These are phyloP conservation scores for Amblyornis subalaris DNA, from an alignment of 2,113 vertebrate species.

Conservation along the genomic window DNA sequence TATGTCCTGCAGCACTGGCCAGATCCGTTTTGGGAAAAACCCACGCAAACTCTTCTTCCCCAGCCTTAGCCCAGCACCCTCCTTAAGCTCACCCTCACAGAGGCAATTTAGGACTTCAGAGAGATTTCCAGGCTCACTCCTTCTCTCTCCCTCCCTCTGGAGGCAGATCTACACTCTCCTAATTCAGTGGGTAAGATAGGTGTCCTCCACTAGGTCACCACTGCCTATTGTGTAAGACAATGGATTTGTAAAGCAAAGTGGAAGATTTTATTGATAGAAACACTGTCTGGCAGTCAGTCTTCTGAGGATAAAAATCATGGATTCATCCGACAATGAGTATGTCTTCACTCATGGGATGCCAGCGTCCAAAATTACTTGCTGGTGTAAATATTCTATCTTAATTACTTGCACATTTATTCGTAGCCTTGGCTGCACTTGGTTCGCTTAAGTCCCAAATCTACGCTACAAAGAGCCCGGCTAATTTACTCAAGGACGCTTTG, in stretches of 20 bases:
- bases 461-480: not conserved
- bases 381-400: not conserved
- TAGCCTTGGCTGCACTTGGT: not conserved
- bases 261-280: constrained; percentile 31
- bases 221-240: not conserved
- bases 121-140: not conserved
- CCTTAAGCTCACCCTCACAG: not conserved
- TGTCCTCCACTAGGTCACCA: not conserved
- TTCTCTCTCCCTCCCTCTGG: not conserved
- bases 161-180: not conserved
- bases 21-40: not conserved
- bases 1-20: not conserved
- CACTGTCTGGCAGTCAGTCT: not conserved
- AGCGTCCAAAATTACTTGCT: constrained; percentile 6
- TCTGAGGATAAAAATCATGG: not conserved
- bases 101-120: not conserved
- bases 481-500: not conserved
- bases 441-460: not conserved
- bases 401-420: not conserved
- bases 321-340: not conserved
- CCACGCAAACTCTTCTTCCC: not conserved
- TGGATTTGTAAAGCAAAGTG: not conserved
- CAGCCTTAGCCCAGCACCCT: not conserved
- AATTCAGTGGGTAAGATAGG: not conserved
- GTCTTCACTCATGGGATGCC: not conserved